Percentiles rank a stretch among this genome's conserved stretches.
Conservation (phyloP, 2,113 vertebrate species). For the Reinhardtius hippoglossoides region DNA sequence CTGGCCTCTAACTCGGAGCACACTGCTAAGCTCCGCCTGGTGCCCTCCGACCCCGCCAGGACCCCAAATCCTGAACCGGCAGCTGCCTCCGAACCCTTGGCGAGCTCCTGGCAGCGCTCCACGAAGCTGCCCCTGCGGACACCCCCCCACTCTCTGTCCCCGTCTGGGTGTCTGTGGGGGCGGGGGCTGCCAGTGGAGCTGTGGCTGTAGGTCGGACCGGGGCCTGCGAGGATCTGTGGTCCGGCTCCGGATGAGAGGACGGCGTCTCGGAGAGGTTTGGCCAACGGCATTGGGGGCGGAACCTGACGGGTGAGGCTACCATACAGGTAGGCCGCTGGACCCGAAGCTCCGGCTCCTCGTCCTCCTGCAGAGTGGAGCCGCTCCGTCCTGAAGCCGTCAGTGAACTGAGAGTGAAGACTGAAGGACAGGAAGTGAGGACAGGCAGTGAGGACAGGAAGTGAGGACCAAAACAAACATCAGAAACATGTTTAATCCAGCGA, state of each 20-base stretch:
- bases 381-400: conserved; percentile 63
- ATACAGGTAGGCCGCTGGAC: conserved; percentile 42
- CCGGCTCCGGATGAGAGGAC: conserved; percentile 6
- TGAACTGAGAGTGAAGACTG: conserved; percentile 81
- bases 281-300: conserved; percentile 44
- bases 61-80: conserved; percentile 10
- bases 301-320: conserved; percentile 77
- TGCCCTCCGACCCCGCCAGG: conserved; percentile 49
- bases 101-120: conserved; percentile 90
- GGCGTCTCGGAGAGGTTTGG: conserved; percentile 51
- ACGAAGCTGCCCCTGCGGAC: conserved; percentile 85
- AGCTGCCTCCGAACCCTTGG: conserved; percentile 75
- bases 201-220: conserved; percentile 42
- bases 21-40: conserved; percentile 69
- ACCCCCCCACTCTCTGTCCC: conserved; percentile 42
- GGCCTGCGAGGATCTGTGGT: conserved; percentile 9
- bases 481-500: background rate
- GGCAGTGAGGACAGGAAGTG: no score
- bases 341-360: conserved; percentile 18
- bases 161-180: conserved; percentile 37
- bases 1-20: conserved; percentile 77
- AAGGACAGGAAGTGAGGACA: conserved; percentile 34
- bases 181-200: conserved; percentile 45
- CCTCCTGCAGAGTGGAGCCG: conserved; percentile 27
- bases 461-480: no score